Evolutionary conservation across 1,140 invertebrate species (phyloP), one percentile per base, ranked within the genome.

Genomic region (Doryteuthis pealeii): DNA sequence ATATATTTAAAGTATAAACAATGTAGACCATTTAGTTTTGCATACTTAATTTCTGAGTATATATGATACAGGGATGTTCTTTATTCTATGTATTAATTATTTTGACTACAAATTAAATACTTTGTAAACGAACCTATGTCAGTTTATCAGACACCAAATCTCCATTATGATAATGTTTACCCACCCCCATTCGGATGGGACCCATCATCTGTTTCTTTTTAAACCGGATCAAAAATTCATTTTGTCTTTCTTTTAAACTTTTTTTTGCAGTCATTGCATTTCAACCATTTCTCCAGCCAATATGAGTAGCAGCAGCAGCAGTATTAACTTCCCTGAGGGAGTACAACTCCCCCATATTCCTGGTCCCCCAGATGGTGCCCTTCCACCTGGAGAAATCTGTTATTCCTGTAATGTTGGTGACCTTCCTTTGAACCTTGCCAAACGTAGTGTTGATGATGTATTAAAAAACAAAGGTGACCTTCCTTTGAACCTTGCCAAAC

Each of bases 321-420:
- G 89, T 77, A 87, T 88, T 68, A 15, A 62, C 18, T 5, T 62
- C 6, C 54, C 80, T n/a, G 72, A 77, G 18, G 80, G 79, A 40
- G 72, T 80, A 28, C 75, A 81, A 68, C 79, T 81, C n/a, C 83
- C 81, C 40, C 86, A 83, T 75, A 80, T 80, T 35, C 70, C 80
- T 14, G 75, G 70, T 2, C 77, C 77, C 2, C 75, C 88, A 3
- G 89, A 91, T 54, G 91, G 93, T 74, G 93, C 93, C 78, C 90
- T 94, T 15, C 94, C 96, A 49, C 93, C 93, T 1, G 95, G 93
- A 0, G 94, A 96, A 88, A 94, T 94, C 5, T 96, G 95, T 88
- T 96, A 96, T 89, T 93, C 93, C 26, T 96, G 94, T 90, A 94
- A 95, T 70, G 81, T 83, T 68, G 83, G 82, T 62, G 85, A 86